Conservation (phyloP, 2,888 invertebrate genomes). For the Pantelozetes paolii region DNA sequence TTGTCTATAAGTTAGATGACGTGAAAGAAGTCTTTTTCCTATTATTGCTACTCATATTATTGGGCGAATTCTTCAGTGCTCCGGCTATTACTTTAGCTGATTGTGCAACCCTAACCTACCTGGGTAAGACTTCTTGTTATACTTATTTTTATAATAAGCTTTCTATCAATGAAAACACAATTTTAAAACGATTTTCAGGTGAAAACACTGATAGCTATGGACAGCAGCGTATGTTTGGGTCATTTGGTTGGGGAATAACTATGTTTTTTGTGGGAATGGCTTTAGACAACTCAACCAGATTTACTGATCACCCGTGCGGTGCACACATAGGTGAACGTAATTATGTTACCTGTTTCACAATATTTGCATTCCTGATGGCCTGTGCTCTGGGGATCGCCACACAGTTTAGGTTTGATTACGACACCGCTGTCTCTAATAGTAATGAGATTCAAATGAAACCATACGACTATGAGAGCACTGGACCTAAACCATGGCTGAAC, state of each 20-base stretch:
- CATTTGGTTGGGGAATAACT: slow-evolving; percentile 94
- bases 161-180: no score
- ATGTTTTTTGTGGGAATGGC: slow-evolving; percentile 98
- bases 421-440: slow-evolving; percentile 25
- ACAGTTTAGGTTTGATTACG: slow-evolving; percentile 66
- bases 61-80: slow-evolving; percentile 96
- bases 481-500: slow-evolving; percentile 44
- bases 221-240: slow-evolving; percentile 96
- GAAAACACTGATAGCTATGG: slow-evolving; percentile 75
- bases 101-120: slow-evolving; percentile 68
- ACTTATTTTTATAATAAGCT: background rate
- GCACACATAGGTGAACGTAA: slow-evolving; percentile 89
- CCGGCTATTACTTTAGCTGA: slow-evolving; percentile 91
- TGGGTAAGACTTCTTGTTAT: slow-evolving; percentile 47
- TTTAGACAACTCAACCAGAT: slow-evolving; percentile 91
- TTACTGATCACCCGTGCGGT: slow-evolving; percentile 71
- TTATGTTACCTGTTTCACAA: slow-evolving; percentile 96
- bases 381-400: slow-evolving; percentile 87
- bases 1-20: slow-evolving; percentile 80
- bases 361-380: slow-evolving; percentile 93
- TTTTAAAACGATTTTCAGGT: background rate
- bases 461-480: slow-evolving; percentile 39
- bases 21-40: slow-evolving; percentile 95
- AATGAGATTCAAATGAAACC: slow-evolving; percentile 39
- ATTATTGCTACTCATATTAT: slow-evolving; percentile 80